Base-by-base conservation (phyloP, 1,140 invertebrate species). In the Temnothorax nylanderi region DNA sequence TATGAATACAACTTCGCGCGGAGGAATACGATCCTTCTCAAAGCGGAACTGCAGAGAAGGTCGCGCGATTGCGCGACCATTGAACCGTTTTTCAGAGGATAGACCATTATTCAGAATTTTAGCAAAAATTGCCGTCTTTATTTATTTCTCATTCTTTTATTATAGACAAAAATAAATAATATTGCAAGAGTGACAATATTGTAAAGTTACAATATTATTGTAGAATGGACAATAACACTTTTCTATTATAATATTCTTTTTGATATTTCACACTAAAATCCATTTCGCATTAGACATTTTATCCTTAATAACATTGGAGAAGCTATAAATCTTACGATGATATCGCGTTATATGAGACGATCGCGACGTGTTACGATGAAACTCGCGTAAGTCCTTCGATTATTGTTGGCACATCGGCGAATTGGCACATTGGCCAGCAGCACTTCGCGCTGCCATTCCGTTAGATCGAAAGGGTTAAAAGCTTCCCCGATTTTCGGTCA, bases 401-500 rank as follows among this genome's bases (percentile, higher is more conserved):
- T 60, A 74, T 74, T 84, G 51, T 84, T 84, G 44, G 41, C 69
- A 60, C 67, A 71, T n/a, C 32, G 10, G 41, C 13, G 13, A 41
- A 58, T 82, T 60, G 54, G 44, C 67, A 44, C 67, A 44, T 41
- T 21, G 41, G 41, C 41, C 69, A 26, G 37, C 65, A 21, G 67
- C 80, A 74, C 67, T 72, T 82, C 18, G 21, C 65, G 26, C 21
- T 58, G 54, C 56, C 54, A 47, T 67, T 82, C 80, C 5, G n/a
- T 21, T n/a, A 81, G 41, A 72, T 56, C 51, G 69, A 75, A 74
- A 72, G 56, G 56, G 80, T 74, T 84, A 74, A 84, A 84, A 84
- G 80, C 80, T 84, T 75, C 69, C 13, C 18, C 60, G 80, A 84
- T 84, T 84, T 84, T 84, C 80, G 56, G 80, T 54, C 69, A 67